Conservation (phyloP, 2,113 vertebrate species). For the Leptobrachium leishanense region DNA sequence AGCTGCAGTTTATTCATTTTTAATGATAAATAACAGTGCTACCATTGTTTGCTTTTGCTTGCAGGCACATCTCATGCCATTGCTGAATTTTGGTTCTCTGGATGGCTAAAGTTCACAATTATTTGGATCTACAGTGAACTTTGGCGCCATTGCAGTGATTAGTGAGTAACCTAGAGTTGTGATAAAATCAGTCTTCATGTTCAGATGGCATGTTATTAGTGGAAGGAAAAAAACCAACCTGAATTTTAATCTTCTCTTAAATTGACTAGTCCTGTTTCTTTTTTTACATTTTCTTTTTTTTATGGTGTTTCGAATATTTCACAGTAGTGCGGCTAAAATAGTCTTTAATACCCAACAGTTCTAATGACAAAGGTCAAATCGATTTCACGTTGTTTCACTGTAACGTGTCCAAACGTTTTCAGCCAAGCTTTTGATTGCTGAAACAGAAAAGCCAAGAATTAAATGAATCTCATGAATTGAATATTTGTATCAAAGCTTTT, state of each 20-base stretch:
- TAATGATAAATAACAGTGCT: no score
- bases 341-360: background rate
- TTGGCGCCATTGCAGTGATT: no score
- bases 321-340: background rate
- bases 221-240: no score
- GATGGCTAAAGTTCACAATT: no score
- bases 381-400: background rate
- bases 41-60: no score
- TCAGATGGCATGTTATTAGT: no score
- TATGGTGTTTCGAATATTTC: background rate
- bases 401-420: background rate
- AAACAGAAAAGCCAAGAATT: slow-evolving; percentile 6
- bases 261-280: background rate
- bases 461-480: slow-evolving; percentile 12
- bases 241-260: background rate
- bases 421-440: background rate
- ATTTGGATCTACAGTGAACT: no score
- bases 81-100: no score
- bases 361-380: background rate
- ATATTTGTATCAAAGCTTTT: slow-evolving; percentile 13
- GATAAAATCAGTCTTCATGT: no score
- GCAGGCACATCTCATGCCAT: no score
- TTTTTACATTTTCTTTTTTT: background rate
- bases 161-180: no score
- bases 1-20: no score